A percentile compares a stretch with the other conserved stretches of the same genome.
Evolutionary conservation across 2,888 invertebrate genomes (phyloP).

Genomic region (Diadegma fenestrale): DNA sequence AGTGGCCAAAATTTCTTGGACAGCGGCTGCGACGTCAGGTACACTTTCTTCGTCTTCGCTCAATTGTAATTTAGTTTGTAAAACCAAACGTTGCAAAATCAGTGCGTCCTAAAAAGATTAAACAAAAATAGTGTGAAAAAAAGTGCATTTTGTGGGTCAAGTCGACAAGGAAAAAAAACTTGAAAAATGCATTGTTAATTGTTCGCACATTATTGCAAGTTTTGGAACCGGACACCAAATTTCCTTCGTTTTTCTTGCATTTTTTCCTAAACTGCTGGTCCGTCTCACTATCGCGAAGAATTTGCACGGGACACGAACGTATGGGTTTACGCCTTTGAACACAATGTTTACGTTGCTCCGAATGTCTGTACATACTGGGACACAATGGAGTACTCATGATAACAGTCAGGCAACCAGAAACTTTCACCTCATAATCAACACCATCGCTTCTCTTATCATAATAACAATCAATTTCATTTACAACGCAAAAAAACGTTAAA

Average conservation of each 20-base stretch:
- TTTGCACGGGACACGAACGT: conserved; percentile 79
- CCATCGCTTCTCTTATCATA: background rate
- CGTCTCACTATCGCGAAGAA: conserved; percentile 79
- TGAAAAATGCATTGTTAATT: conserved; percentile 15
- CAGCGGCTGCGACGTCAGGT: conserved; percentile 95
- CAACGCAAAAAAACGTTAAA: background rate
- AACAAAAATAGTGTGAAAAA: background rate
- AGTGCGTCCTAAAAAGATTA: conserved; percentile 90
- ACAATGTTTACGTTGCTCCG: conserved; percentile 56
- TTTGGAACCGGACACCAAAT: conserved; percentile 67
- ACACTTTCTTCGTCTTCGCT: conserved; percentile 94
- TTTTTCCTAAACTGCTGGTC: conserved; percentile 80
- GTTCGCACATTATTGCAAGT: conserved; percentile 26
- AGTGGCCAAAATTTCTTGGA: conserved; percentile 95
- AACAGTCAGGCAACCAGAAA: background rate
- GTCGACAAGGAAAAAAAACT: background rate
- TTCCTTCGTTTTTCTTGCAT: conserved; percentile 72
- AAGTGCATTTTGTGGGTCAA: background rate
- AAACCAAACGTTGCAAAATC: conserved; percentile 94
- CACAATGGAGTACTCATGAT: conserved; percentile 51
- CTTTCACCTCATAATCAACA: conserved; percentile 34
- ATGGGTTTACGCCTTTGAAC: conserved; percentile 70
- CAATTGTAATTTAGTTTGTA: conserved; percentile 96
- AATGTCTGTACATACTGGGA: conserved; percentile 34
- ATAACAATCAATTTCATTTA: background rate